These are phyloP conservation scores for Terrapene triunguis DNA, from an alignment of 2,113 vertebrate species.

Conservation along the genomic window DNA sequence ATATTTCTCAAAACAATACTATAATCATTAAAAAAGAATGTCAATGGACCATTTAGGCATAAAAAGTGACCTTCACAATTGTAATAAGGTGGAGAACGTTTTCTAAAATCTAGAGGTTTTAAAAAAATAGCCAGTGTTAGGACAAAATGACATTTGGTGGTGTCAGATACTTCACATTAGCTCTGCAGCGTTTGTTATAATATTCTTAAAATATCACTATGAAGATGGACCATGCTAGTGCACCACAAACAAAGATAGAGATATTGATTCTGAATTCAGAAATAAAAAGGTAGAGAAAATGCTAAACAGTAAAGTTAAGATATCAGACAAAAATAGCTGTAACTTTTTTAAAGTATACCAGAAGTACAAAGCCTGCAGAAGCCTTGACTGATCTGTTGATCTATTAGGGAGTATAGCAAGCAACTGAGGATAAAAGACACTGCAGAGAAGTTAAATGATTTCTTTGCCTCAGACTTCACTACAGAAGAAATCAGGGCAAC, in stretches of 20 bases:
- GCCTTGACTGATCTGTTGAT: neutral
- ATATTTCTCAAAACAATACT: neutral
- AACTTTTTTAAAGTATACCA: neutral
- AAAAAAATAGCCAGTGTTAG: no score
- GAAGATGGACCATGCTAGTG: neutral
- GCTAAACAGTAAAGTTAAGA: neutral
- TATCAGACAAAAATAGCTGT: neutral
- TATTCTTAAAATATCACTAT: neutral
- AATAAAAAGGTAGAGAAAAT: neutral
- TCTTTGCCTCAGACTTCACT: neutral
- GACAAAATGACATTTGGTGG: neutral
- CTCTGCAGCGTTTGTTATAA: neutral
- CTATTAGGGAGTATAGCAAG: neutral
- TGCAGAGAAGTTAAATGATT: neutral
- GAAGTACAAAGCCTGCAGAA: neutral
- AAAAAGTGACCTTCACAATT: neutral
- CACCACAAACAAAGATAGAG: neutral
- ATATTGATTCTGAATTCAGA: neutral
- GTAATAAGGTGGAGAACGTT: neutral
- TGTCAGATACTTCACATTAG: neutral
- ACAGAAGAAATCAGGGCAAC: no score
- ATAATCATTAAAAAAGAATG: neutral
- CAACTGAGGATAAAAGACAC: slow-evolving; percentile 19
- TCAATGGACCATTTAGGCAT: neutral
- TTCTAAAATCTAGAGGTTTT: neutral